Evolutionary conservation across 2,888 invertebrate species (phyloP).

Genomic region (Sarcophaga subvicina): DNA sequence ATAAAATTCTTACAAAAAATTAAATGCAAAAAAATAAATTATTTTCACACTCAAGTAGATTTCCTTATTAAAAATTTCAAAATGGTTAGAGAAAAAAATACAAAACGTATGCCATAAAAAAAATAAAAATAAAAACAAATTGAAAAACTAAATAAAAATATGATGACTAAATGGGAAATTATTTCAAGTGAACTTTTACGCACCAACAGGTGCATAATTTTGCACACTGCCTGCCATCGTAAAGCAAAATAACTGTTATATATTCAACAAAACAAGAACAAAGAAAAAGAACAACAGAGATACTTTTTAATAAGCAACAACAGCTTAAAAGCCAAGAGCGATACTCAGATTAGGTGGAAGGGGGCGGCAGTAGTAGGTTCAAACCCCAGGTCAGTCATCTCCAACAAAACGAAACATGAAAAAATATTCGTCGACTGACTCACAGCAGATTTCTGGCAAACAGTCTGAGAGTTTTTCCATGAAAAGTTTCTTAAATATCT

Average conservation of each 20-base stretch:
- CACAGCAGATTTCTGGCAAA: no score
- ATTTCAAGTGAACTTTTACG: slow-evolving; percentile 38
- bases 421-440: no score
- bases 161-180: slow-evolving; percentile 33
- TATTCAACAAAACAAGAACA: neutral
- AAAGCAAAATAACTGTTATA: slow-evolving; percentile 1
- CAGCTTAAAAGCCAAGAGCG: slow-evolving; percentile 14
- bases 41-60: slow-evolving; percentile 28
- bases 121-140: neutral
- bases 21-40: neutral
- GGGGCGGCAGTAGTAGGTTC: neutral
- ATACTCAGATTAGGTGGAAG: neutral
- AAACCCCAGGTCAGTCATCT: no score
- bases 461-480: no score
- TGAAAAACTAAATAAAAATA: slow-evolving; percentile 3
- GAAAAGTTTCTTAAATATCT: no score
- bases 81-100: neutral
- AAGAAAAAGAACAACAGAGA: slow-evolving; percentile 3
- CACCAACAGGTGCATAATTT: slow-evolving; percentile 50
- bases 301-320: slow-evolving; percentile 33
- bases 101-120: neutral
- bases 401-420: no score
- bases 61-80: slow-evolving; percentile 45
- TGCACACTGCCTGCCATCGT: slow-evolving; percentile 28
- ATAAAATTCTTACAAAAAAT: slow-evolving; percentile 14